Evolutionary conservation across 1,140 invertebrate genomes (phyloP), one percentile per base, ranked within the genome.

Genomic region (Acromyrmex echinatior): DNA sequence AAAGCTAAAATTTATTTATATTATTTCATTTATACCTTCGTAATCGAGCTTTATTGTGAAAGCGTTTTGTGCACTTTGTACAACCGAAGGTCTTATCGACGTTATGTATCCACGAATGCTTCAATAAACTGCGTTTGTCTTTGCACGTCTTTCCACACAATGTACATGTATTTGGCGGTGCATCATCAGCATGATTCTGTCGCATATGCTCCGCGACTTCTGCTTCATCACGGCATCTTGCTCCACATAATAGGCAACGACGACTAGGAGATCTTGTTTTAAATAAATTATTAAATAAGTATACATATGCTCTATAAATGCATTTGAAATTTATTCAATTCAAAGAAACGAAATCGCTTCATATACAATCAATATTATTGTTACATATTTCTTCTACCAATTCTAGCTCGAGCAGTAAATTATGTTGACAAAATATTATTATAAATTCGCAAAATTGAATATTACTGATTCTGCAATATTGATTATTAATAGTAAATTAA

Each of bases 101-200:
- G 89, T 95, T 96, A 91, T 97, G 97, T 87, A 97, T 96, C 96
- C 96, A 97, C 10, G 96, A 96, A 91, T 97, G 97, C 93, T 97
- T 97, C 65, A 97, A 95, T 56, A 97, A 94, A 49, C 97, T 96
- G 78, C 97, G 96, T 58, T 96, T 95, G 92, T 97, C 97, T 90
- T 97, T 97, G 93, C 97, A 97, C 12, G 95, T 96, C 90, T 96
- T 96, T 6, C 96, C 97, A 91, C 97, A 97, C 60, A 96, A 93
- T 74, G 95, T 94, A 90, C 97, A 97, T 0, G 96, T 96, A 90
- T 96, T 96, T 53, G 96, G 96, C n/a, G 96, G 96, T 62, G 96
- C 94, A 81, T 95, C 95, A 78, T 96, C 95, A 16, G 95, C 95
- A 86, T 97, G 96, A 92, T 94, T 95, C 80, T 94, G 93, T 73